These are phyloP conservation scores for Heliocidaris tuberculata DNA, from an alignment of 35 echinoderm and acorn worm species.

Conservation along the genomic window DNA sequence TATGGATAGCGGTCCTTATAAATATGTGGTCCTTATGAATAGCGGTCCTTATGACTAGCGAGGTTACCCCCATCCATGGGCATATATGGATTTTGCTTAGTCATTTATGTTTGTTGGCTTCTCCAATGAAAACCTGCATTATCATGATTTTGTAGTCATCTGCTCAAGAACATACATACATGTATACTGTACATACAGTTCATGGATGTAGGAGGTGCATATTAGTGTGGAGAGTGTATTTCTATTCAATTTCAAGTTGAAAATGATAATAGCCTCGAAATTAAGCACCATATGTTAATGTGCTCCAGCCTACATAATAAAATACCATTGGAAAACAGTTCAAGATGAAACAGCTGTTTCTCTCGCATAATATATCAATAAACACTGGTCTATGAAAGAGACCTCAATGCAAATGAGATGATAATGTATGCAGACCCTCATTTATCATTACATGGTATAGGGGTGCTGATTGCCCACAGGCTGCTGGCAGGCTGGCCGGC, in stretches of 20 bases:
- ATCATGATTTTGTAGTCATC: too few species aligned
- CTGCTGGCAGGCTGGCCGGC: neutral
- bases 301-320: too few species aligned
- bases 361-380: neutral
- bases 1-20: too few species aligned
- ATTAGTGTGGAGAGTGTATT: neutral
- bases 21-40: too few species aligned
- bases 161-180: too few species aligned
- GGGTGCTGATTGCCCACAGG: neutral
- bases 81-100: too few species aligned
- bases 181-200: too few species aligned
- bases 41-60: too few species aligned
- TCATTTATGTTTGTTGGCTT: too few species aligned
- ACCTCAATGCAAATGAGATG: slow-evolving; percentile 29
- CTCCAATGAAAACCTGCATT: too few species aligned
- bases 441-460: neutral
- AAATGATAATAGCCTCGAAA: neutral
- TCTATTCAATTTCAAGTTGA: neutral
- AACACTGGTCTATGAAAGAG: neutral
- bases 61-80: too few species aligned
- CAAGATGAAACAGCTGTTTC: neutral
- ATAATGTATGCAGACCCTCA: slow-evolving; percentile 27
- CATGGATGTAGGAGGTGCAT: too few species aligned
- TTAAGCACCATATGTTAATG: neutral
- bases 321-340: neutral